These are phyloP conservation scores for Scarus forsteni DNA, from an alignment of 2,797 vertebrate species.

Conservation along the genomic window DNA sequence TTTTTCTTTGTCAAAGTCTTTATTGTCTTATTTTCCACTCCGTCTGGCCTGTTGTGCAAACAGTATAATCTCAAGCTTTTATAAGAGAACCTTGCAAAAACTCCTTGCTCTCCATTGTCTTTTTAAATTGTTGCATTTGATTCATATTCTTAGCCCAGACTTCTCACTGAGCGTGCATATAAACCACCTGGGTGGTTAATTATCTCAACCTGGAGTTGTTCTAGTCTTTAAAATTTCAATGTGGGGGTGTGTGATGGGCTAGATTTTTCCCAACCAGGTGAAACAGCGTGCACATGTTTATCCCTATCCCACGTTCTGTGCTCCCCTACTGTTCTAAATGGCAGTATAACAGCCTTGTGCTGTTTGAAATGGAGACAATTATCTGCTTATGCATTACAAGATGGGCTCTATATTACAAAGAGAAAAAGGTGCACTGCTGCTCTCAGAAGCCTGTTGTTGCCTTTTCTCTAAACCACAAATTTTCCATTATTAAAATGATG, in stretches of 20 bases:
- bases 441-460: constrained; percentile 70
- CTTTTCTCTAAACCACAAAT: constrained; percentile 66
- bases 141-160: constrained; percentile 66
- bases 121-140: constrained; percentile 75
- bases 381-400: constrained; percentile 85
- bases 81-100: constrained; percentile 53
- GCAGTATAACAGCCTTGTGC: constrained; percentile 79
- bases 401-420: constrained; percentile 72
- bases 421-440: constrained; percentile 73
- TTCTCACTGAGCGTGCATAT: constrained; percentile 74
- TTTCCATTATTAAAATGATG: constrained; percentile 81
- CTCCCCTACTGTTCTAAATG: constrained; percentile 83
- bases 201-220: constrained; percentile 80
- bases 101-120: constrained; percentile 66
- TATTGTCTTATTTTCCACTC: constrained; percentile 54
- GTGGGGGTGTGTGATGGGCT: constrained; percentile 79
- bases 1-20: constrained; percentile 52
- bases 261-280: constrained; percentile 65
- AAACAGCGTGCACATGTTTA: constrained; percentile 80
- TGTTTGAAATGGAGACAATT: constrained; percentile 85
- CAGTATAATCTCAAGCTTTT: constrained; percentile 28
- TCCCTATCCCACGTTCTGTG: constrained; percentile 72
- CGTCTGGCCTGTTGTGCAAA: constrained; percentile 36
- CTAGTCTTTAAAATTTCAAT: constrained; percentile 76
- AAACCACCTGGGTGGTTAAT: constrained; percentile 81